Evolutionary conservation across 1,140 invertebrate species (phyloP).

Genomic region (Ericerus pela): DNA sequence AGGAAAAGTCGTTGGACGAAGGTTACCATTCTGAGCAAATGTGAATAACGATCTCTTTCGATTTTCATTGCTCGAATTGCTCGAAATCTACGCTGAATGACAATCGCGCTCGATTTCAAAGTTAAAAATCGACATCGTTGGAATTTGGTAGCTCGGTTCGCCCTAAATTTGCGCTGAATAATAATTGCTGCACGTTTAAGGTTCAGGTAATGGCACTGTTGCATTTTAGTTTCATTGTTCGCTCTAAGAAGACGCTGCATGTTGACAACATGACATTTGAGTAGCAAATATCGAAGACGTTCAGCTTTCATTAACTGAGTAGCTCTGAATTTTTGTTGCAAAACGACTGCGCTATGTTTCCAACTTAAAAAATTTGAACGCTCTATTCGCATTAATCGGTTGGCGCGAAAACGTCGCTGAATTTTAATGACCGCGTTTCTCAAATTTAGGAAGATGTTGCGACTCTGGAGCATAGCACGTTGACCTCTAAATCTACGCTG

Average conservation of each 20-base stretch:
- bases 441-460: constrained; percentile 17
- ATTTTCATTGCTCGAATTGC: constrained; percentile 20
- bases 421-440: constrained; percentile 5
- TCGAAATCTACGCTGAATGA: constrained; percentile 19
- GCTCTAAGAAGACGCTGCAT: constrained; percentile 14
- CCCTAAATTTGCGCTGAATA: constrained; percentile 40
- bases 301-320: constrained; percentile 15
- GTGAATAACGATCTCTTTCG: constrained; percentile 21
- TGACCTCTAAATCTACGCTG: constrained; percentile 33
- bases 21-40: constrained; percentile 31
- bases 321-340: constrained; percentile 38
- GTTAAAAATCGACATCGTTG: constrained; percentile 23
- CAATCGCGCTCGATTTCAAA: constrained; percentile 27
- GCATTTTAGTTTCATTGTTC: constrained; percentile 8
- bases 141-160: constrained; percentile 32
- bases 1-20: constrained; percentile 19
- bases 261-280: constrained; percentile 32
- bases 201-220: background rate
- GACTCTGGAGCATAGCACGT: constrained; percentile 13
- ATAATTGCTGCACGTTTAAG: constrained; percentile 14
- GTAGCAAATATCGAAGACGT: constrained; percentile 24
- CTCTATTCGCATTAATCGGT: constrained; percentile 27
- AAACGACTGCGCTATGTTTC: constrained; percentile 35
- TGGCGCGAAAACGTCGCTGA: constrained; percentile 24
- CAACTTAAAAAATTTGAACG: constrained; percentile 15